Evolutionary conservation across 2,888 invertebrate genomes (phyloP).

Genomic region (Cenopis cana): DNA sequence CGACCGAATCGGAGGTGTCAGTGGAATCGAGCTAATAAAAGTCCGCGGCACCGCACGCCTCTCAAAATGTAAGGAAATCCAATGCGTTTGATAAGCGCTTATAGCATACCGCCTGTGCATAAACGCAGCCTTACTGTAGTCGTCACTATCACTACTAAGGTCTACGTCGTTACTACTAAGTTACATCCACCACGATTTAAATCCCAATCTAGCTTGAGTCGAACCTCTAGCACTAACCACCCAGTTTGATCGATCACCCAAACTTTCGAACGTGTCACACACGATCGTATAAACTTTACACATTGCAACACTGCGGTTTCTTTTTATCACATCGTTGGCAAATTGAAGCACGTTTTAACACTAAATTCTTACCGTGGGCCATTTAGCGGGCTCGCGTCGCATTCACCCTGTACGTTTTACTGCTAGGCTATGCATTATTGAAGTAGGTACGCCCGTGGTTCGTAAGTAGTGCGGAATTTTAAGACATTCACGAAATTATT

Average conservation of each 20-base stretch:
- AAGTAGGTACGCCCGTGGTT: constrained; percentile 57
- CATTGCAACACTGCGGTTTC: constrained; percentile 63
- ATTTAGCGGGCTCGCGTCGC: constrained; percentile 72
- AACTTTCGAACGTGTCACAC: constrained; percentile 47
- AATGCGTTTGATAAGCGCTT: no score
- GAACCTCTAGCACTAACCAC: constrained; percentile 1
- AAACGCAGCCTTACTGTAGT: no score
- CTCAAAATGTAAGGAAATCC: no score
- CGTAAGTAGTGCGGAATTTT: constrained; percentile 62
- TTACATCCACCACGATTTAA: neutral
- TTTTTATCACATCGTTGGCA: constrained; percentile 74
- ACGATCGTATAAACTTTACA: constrained; percentile 56
- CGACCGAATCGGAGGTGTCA: no score
- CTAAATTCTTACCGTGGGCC: constrained; percentile 74
- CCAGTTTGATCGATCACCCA: constrained; percentile 38
- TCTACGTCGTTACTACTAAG: neutral
- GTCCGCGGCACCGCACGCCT: neutral
- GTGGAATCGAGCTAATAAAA: neutral
- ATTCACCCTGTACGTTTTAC: constrained; percentile 69
- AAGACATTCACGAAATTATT: constrained; percentile 63
- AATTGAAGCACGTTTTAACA: constrained; percentile 75
- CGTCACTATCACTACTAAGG: no score
- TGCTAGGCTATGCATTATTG: constrained; percentile 72
- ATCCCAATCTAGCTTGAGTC: constrained; percentile 1
- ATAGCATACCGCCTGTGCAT: no score